These are phyloP conservation scores for Pyrrhosoma nymphula DNA, from an alignment of 2,888 invertebrate species.

Conservation along the genomic window DNA sequence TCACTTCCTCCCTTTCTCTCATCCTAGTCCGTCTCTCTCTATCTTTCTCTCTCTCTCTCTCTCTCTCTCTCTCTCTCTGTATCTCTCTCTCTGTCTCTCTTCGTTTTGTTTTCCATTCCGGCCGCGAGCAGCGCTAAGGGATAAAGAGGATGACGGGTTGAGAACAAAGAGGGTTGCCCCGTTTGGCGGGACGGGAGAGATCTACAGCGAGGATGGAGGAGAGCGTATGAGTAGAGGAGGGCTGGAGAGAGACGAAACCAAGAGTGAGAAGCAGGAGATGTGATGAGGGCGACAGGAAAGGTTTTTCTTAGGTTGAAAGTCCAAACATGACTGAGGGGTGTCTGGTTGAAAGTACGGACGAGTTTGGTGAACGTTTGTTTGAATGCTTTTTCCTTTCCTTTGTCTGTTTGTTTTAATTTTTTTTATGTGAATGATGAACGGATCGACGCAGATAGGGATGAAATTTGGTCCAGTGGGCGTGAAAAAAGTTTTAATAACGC, in stretches of 20 bases:
- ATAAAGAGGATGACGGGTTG: neutral
- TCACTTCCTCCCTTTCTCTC: neutral
- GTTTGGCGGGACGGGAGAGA: neutral
- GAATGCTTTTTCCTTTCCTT: neutral
- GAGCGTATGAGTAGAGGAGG: neutral
- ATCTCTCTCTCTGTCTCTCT: neutral
- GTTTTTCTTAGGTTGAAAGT: neutral
- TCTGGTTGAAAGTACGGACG: neutral
- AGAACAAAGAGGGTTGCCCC: neutral
- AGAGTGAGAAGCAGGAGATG: neutral
- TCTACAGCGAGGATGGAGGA: neutral
- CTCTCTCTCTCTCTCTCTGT: too few species aligned
- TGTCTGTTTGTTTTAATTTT: neutral
- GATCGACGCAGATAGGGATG: neutral
- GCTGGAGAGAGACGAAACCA: neutral
- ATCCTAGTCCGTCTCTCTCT: neutral
- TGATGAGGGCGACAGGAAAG: neutral
- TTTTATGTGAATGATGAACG: neutral
- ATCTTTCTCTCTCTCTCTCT: slow-evolving; percentile 2
- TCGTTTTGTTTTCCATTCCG: slow-evolving; percentile 48
- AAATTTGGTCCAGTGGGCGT: neutral
- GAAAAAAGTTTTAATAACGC: neutral
- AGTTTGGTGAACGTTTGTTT: neutral
- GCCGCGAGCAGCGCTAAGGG: neutral
- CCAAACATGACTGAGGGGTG: neutral